A percentile compares a stretch with the other conserved stretches of the same genome.
These are phyloP conservation scores for Myiozetetes cayanensis DNA, from an alignment of 2,113 vertebrate genomes.

Conservation along the genomic window DNA sequence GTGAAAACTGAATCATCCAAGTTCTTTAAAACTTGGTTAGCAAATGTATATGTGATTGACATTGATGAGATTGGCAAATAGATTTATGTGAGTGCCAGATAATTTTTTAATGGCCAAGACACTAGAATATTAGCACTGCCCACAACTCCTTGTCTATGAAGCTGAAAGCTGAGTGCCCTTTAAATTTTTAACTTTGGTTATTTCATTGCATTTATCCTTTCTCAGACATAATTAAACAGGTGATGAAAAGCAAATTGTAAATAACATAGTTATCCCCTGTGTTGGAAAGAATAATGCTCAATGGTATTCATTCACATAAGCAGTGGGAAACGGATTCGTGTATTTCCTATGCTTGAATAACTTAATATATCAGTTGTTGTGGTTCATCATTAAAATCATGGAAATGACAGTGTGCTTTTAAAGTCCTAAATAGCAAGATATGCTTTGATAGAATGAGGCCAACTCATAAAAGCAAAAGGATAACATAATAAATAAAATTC, in stretches of 20 bases:
- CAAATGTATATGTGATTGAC: neutral
- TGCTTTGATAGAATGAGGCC: conserved; percentile 50
- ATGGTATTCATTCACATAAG: neutral
- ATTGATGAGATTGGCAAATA: neutral
- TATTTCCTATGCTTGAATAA: neutral
- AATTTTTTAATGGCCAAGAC: neutral
- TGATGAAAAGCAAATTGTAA: conserved; percentile 37
- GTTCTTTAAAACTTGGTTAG: neutral
- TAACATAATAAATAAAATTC: conserved; percentile 56
- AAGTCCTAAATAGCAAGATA: conserved; percentile 1
- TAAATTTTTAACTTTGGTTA: neutral
- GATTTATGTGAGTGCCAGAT: neutral
- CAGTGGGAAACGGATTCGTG: neutral
- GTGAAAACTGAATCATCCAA: neutral
- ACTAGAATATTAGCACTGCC: neutral
- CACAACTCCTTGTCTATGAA: neutral
- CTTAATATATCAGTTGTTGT: neutral
- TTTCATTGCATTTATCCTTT: conserved; percentile 26
- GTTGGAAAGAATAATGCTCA: neutral
- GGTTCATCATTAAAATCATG: conserved; percentile 25
- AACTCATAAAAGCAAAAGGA: conserved; percentile 36
- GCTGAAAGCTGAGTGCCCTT: neutral
- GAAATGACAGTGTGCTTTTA: conserved; percentile 28
- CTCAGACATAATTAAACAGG: conserved; percentile 24
- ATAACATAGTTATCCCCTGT: neutral